Evolutionary conservation across 2,797 vertebrate species (phyloP).

Genomic region (Aldrovandia affinis): DNA sequence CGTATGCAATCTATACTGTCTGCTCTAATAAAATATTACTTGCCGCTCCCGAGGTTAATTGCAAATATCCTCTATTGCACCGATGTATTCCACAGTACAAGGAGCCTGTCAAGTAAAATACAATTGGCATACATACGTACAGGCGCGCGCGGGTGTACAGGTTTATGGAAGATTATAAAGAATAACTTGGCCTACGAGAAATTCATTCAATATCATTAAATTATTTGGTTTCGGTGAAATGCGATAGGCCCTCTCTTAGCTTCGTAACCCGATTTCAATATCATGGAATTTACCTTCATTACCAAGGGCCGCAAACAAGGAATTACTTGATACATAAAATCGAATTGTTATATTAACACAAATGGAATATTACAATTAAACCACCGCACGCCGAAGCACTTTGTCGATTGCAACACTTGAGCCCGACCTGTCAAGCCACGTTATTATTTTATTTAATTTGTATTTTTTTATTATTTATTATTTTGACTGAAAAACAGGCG

Average conservation of each 20-base stretch:
- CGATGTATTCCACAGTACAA: conserved; percentile 9
- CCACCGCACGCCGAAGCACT: background rate
- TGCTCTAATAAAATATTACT: conserved; percentile 14
- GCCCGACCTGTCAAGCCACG: background rate
- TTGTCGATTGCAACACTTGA: background rate
- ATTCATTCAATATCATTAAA: background rate
- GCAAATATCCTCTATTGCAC: conserved; percentile 20
- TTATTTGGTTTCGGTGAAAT: background rate
- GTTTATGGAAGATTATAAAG: background rate
- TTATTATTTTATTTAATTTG: background rate
- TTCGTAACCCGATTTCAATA: background rate
- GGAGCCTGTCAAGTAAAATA: conserved; percentile 22
- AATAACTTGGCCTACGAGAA: background rate
- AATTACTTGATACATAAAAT: background rate
- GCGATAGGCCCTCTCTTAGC: background rate
- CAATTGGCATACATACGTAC: background rate
- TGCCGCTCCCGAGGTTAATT: conserved; percentile 28
- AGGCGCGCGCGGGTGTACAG: background rate
- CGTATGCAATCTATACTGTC: conserved; percentile 1
- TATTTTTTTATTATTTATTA: background rate
- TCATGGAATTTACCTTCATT: background rate
- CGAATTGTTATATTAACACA: background rate
- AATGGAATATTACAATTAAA: background rate
- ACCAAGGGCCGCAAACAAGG: background rate
- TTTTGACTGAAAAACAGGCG: background rate